These are phyloP conservation scores for Drosophila subpulchrella DNA, from an alignment of 1,140 invertebrate species.

Conservation along the genomic window DNA sequence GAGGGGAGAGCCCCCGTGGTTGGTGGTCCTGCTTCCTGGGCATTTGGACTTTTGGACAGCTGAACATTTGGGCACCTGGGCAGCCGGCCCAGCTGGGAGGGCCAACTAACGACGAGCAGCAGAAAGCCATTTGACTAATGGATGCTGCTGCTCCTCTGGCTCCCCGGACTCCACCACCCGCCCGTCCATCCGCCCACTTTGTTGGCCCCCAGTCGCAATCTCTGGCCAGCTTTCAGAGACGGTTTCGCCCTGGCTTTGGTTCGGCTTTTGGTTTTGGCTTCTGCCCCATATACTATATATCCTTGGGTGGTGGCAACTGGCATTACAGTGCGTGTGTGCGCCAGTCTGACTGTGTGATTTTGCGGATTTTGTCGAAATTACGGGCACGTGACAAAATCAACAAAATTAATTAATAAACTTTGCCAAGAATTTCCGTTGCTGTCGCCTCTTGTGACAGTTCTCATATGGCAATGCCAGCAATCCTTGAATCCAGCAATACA, in stretches of 20 bases:
- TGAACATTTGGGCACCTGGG: conserved; percentile 39
- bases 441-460: conserved; percentile 73
- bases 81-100: conserved; percentile 34
- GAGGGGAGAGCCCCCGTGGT: not conserved
- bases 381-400: conserved; percentile 81
- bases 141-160: conserved; percentile 45
- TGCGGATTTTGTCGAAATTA: conserved; percentile 74
- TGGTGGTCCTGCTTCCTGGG: not conserved
- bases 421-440: conserved; percentile 74
- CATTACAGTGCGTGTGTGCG: conserved; percentile 27
- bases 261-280: conserved; percentile 56
- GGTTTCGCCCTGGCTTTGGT: conserved; percentile 66
- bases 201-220: conserved; percentile 33
- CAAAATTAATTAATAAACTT: conserved; percentile 83
- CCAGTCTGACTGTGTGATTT: conserved; percentile 63
- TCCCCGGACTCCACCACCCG: not conserved
- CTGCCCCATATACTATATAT: not conserved
- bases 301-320: conserved; percentile 12
- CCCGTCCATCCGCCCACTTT: not conserved
- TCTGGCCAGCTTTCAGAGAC: conserved; percentile 62
- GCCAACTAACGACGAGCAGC: conserved; percentile 54
- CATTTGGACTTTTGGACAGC: conserved; percentile 13
- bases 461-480: conserved; percentile 45
- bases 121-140: conserved; percentile 79
- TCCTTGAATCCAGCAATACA: conserved; percentile 29